phyloP scores from a whole-genome alignment of 2,888 invertebrate species.

The Gymnosoma rotundatum region DNA sequence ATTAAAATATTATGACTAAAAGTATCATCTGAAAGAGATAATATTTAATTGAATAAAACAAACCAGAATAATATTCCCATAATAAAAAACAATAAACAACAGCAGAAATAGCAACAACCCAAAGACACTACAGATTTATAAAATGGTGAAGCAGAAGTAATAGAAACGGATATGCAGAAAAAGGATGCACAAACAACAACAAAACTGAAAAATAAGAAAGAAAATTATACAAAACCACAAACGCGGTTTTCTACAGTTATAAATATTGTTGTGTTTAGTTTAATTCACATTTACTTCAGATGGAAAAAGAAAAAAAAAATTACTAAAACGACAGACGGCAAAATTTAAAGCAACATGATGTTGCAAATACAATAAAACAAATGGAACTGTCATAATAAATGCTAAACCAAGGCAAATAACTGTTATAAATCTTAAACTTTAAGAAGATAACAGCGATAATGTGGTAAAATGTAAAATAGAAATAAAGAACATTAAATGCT shows the following conservation, averaged over 20 bases:
- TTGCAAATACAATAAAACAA: slow-evolving; percentile 2
- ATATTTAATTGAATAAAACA: slow-evolving; percentile 34
- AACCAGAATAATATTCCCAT: slow-evolving; percentile 36
- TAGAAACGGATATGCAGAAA: slow-evolving; percentile 55
- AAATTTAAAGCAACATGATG: slow-evolving; percentile 27
- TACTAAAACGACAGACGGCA: too few species aligned
- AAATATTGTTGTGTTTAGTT: slow-evolving; percentile 2
- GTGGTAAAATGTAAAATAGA: too few species aligned
- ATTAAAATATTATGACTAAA: slow-evolving; percentile 33
- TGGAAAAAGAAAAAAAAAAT: slow-evolving; percentile 4
- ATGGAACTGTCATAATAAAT: slow-evolving; percentile 16
- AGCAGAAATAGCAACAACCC: slow-evolving; percentile 12
- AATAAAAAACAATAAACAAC: slow-evolving; percentile 50
- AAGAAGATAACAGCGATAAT: neutral
- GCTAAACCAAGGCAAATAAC: neutral
- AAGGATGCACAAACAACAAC: slow-evolving; percentile 25
- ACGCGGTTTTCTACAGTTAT: slow-evolving; percentile 14
- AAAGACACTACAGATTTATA: slow-evolving; percentile 18
- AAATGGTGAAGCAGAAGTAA: slow-evolving; percentile 23
- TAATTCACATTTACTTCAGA: slow-evolving; percentile 23
- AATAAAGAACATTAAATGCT: too few species aligned
- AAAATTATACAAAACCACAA: slow-evolving; percentile 17
- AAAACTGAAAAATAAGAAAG: neutral
- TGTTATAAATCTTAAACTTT: slow-evolving; percentile 3
- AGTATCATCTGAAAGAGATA: slow-evolving; percentile 21